Conservation (phyloP, 2,797 vertebrate genomes). For the Phoebastria nigripes region DNA sequence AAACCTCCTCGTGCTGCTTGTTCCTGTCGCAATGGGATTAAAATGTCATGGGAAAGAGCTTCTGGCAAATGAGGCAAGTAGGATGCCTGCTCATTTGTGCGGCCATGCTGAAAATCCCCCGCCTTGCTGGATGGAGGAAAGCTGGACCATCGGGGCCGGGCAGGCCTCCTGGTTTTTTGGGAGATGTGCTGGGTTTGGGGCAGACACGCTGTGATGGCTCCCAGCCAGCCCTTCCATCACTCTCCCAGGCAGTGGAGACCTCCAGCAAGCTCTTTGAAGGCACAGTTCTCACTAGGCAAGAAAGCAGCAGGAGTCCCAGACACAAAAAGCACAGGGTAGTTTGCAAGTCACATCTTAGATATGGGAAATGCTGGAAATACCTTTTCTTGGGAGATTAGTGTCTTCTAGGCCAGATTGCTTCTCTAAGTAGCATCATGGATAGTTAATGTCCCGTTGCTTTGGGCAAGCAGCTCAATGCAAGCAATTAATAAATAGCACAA, state of each 20-base stretch:
- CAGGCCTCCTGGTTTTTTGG: not conserved
- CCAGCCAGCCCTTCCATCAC: not conserved
- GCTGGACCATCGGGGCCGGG: accelerated
- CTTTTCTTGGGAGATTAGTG: not conserved
- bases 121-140: not conserved
- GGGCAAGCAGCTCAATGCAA: not conserved
- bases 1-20: not conserved
- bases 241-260: not conserved
- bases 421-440: not conserved
- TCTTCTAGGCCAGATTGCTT: not conserved
- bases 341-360: not conserved
- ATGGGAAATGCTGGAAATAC: not conserved
- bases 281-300: not conserved
- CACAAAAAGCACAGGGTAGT: not conserved
- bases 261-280: not conserved
- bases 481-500: not conserved
- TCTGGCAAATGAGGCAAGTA: not conserved
- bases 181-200: not conserved
- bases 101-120: slow-evolving; percentile 51
- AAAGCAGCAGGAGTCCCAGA: not conserved
- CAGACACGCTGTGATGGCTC: not conserved
- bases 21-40: slow-evolving; percentile 47
- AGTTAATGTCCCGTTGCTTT: not conserved
- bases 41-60: slow-evolving; percentile 67
- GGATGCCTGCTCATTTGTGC: slow-evolving; percentile 34